Base-by-base conservation (phyloP, 2,797 vertebrate species). In the Hypotaenidia okinawae region DNA sequence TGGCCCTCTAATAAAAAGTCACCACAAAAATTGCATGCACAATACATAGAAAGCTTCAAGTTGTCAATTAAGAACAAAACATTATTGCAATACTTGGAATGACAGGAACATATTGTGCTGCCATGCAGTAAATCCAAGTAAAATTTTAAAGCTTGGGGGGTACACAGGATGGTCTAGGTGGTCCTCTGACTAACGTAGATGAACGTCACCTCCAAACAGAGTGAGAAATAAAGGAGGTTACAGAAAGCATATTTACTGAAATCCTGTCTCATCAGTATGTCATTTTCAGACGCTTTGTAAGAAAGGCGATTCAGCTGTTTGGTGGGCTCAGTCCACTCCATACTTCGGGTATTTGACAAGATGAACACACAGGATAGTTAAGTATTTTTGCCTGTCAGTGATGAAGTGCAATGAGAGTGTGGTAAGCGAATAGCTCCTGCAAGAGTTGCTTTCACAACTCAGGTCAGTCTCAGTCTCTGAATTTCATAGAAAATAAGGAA, bases 31-130 rank as follows among this genome's bases (percentile, higher is more conserved):
- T 6, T 78, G 25, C 25, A 84, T 19, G 75, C 5, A 18, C 2
- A 0, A 23, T n/a, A 58, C 49, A 70, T 32, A 14, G 39, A 84
- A 91, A 90, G 35, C 32, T 73, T 82, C 32, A n/a, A 93, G 41
- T 19, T 75, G 35, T 90, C 84, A 95, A 77, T 79, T 85, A 77
- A 73, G 43, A 96, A 57, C 14, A 92, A 91, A 92, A 90, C 49
- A 47, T 32, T 62, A 94, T 6, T 62, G 62, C 28, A 85, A 43
- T 33, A 90, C 35, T 89, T 89, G 68, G 66, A 86, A 87, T 75
- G 41, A 82, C 63, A 82, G 54, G 67, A 95, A 90, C 41, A 93
- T 58, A 70, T 27, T 84, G 37, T 58, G n/a, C 59, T 94, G 75
- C 45, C 72, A 85, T 49, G 41, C 84, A 93, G 79, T 63, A 94